These are phyloP conservation scores for Brachyptera risi DNA, from an alignment of 2,888 invertebrate genomes.

Conservation along the genomic window DNA sequence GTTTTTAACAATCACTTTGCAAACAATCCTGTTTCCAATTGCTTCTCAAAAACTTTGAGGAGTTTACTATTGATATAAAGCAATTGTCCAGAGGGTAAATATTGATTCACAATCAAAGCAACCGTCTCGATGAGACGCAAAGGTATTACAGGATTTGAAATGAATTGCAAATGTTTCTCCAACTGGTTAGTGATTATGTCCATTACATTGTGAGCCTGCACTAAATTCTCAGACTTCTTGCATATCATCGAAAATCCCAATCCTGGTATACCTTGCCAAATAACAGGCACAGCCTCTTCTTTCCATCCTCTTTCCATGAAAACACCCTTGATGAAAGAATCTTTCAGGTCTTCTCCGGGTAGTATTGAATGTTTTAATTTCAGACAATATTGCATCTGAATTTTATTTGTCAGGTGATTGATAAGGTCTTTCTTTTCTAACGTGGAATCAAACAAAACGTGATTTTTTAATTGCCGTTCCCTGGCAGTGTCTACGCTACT, in stretches of 20 bases:
- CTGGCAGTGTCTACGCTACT: neutral
- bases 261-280: conserved; percentile 28
- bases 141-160: conserved; percentile 27
- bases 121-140: conserved; percentile 29
- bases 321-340: conserved; percentile 24
- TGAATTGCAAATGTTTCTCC: conserved; percentile 30
- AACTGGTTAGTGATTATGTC: conserved; percentile 25
- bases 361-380: conserved; percentile 25
- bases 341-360: conserved; percentile 20
- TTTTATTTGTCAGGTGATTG: conserved; percentile 20
- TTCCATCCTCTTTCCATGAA: conserved; percentile 31
- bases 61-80: conserved; percentile 30
- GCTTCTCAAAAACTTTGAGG: conserved; percentile 26
- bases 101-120: conserved; percentile 30
- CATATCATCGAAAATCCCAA: conserved; percentile 27
- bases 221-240: conserved; percentile 19
- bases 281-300: conserved; percentile 19
- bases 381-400: conserved; percentile 30
- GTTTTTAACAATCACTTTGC: conserved; percentile 25
- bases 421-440: conserved; percentile 28
- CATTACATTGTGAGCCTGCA: conserved; percentile 30
- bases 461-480: neutral
- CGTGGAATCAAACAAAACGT: conserved; percentile 24
- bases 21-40: conserved; percentile 29
- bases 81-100: conserved; percentile 29